Evolutionary conservation across 2,113 vertebrate species (phyloP), one percentile per base, ranked within the genome.

Genomic region (Aldabrachelys gigantea): DNA sequence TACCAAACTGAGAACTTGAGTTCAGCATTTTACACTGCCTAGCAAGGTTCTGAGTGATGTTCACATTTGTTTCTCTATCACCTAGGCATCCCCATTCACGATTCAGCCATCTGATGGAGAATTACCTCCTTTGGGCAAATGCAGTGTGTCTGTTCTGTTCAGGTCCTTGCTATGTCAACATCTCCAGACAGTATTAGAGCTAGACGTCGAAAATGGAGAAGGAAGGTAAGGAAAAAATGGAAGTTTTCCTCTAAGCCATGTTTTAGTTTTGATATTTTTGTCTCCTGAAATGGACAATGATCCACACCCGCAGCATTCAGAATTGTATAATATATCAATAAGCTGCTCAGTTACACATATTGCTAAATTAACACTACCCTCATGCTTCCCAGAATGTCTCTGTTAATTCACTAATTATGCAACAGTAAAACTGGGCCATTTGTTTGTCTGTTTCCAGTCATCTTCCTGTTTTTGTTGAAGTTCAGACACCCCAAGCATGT

Each of bases 401-500:
- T 54, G 8, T 54, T 22, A 54, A 54, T 54, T 54, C 53, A 22
- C 53, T 54, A 54, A 54, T 21, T 54, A 54, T 21, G 21, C 53
- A 54, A 65, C 6, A 1, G 54, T 92, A 96, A 88, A 94, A 94
- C 96, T 94, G 92, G 89, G 89, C 89, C 96, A 95, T 94, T 91
- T 97, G 75, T 87, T 92, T 94, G 29, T 90, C 95, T 94, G 91
- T 95, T 96, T 97, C 84, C 97, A 99, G 99, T 96, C 97, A 99
- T 93, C 97, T 99, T 85, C 98, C 97, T 47, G 98, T 99, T 89
- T 98, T 97, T 86, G 99, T 99, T 16, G 98, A 99, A 86, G 98
- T 99, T 13, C 99, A 99, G 98, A 95, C 96, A 75, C 99, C 99
- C 75, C 97, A 97, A 3, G 98, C 93, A 1, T 99, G 99, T 93